Evolutionary conservation across 1,140 invertebrate species (phyloP), one percentile per base, ranked within the genome.

Genomic region (Lasioglossum albipes): DNA sequence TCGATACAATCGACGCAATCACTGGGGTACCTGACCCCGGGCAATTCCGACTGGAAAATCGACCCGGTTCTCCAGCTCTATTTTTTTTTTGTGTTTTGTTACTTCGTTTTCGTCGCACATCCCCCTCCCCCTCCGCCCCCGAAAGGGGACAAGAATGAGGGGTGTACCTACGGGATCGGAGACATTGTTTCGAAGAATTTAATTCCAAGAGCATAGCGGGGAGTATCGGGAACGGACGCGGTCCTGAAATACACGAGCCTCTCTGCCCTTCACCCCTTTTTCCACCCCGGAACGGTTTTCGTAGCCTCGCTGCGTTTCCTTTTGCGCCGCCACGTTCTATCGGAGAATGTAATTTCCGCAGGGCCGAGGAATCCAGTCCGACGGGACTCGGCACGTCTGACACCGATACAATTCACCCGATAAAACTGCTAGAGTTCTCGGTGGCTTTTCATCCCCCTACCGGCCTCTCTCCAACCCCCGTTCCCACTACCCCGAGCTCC

Each of bases 321-420:
- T 54, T 70, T 71, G 68, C 69, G 18, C 72, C 70, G 82, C 49
- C 82, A 83, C 79, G 89, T 89, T 88, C 82, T 78, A 78, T 79
- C 82, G 78, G 83, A 84, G 86, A 91, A 91, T 91, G 88, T 91
- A 91, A 91, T 91, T 91, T 91, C 87, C 85, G 84, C 78, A 64
- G 72, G 81, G 76, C 72, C 79, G 81, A 86, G 84, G 84, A 90
- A 91, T 91, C 81, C 90, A 80, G 74, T 84, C 82, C 82, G 68
- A 79, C 79, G 87, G 80, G 83, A 88, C 68, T 78, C 75, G 79
- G 86, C 90, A 89, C 89, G 87, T 89, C 87, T 83, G 84, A 89
- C 84, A 88, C 83, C 85, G 88, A 91, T 91, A 90, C 87, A 89
- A 90, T 90, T 88, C 86, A 83, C 68, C 79, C 80, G 88, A 90